Evolutionary conservation across 1,140 invertebrate species (phyloP).

Genomic region (Drosophila nigromelanica): DNA sequence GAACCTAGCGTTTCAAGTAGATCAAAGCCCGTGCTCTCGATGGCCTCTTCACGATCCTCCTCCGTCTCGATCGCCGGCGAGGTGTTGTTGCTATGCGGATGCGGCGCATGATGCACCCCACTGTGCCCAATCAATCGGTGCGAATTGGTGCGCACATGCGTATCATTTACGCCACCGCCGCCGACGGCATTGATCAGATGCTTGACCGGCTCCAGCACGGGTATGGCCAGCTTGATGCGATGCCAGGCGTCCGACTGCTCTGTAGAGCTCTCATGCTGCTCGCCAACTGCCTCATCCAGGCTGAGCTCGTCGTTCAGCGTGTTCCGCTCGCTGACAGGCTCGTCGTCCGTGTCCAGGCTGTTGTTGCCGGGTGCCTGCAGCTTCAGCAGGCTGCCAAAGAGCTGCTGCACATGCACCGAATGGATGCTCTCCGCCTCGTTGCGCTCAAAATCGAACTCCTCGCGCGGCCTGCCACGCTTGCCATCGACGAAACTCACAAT

Average conservation of each 20-base stretch:
- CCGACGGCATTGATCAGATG: slow-evolving; percentile 72
- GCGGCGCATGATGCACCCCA: slow-evolving; percentile 55
- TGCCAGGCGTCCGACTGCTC: slow-evolving; percentile 45
- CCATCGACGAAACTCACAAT: slow-evolving; percentile 61
- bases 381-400: slow-evolving; percentile 51
- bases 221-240: slow-evolving; percentile 71
- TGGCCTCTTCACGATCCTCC: slow-evolving; percentile 71
- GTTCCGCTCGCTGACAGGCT: slow-evolving; percentile 46
- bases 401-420: slow-evolving; percentile 59
- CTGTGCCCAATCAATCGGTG: slow-evolving; percentile 61
- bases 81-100: slow-evolving; percentile 40
- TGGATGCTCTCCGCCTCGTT: slow-evolving; percentile 59
- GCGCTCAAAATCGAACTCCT: slow-evolving; percentile 69
- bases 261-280: slow-evolving; percentile 64
- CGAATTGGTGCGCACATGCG: slow-evolving; percentile 59
- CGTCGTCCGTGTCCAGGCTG: slow-evolving; percentile 58
- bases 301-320: slow-evolving; percentile 50
- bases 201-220: slow-evolving; percentile 71
- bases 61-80: slow-evolving; percentile 79
- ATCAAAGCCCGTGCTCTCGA: slow-evolving; percentile 73
- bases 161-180: slow-evolving; percentile 67
- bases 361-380: slow-evolving; percentile 40
- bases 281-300: slow-evolving; percentile 34
- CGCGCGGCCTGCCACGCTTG: slow-evolving; percentile 15
- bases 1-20: slow-evolving; percentile 66